phyloP scores from a whole-genome alignment of 1,140 invertebrate genomes.

The Microvelia longipes region DNA sequence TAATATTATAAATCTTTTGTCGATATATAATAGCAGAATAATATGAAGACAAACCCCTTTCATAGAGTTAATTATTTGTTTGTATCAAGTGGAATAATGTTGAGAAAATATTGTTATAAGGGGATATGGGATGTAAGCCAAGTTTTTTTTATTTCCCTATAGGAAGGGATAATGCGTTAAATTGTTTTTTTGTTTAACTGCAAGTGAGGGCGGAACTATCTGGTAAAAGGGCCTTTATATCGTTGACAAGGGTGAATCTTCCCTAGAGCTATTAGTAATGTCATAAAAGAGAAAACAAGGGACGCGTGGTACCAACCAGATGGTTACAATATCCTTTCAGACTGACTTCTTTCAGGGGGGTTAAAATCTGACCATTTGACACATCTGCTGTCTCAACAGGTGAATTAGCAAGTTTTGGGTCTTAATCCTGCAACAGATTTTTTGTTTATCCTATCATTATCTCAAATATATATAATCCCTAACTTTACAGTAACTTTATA shows the following conservation, averaged over 20 bases:
- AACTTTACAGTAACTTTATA: no score
- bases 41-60: no score
- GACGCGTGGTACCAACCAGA: neutral
- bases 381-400: neutral
- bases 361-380: neutral
- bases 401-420: neutral
- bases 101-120: no score
- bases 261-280: neutral
- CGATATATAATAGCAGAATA: no score
- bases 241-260: neutral
- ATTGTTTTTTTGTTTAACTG: neutral
- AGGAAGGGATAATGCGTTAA: neutral
- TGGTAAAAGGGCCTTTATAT: neutral
- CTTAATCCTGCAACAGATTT: no score
- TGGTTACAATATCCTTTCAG: neutral
- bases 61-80: neutral
- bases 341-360: no score
- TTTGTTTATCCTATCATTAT: no score
- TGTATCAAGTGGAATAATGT: neutral
- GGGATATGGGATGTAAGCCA: neutral
- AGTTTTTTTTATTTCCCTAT: no score
- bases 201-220: neutral
- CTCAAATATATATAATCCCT: no score
- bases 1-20: no score
- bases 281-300: no score